Conservation (phyloP, 2,113 vertebrate genomes). For the Strix uralensis region DNA sequence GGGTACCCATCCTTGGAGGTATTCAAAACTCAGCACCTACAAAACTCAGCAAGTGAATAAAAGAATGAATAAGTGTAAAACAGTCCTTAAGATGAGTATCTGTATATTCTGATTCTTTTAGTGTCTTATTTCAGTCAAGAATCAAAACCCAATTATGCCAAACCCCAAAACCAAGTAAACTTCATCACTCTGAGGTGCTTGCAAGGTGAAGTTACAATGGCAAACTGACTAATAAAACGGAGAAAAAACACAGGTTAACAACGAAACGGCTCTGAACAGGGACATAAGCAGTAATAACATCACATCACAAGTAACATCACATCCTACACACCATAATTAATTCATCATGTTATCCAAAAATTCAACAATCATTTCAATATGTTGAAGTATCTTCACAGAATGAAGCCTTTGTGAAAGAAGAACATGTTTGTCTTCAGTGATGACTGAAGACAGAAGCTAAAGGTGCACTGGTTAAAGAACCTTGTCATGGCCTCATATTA, state of each 20-base stretch:
- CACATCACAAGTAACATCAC: not conserved
- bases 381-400: not conserved
- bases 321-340: not conserved
- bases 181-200: not conserved
- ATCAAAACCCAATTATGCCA: not conserved
- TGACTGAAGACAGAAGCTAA: conserved; percentile 4
- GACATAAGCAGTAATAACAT: not conserved
- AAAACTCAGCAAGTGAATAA: not conserved
- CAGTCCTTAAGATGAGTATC: not conserved
- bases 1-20: not conserved
- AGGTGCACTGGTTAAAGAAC: not conserved
- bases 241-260: not conserved
- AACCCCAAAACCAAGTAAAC: not conserved
- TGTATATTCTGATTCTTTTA: not conserved
- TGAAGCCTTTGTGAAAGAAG: not conserved
- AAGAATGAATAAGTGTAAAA: not conserved
- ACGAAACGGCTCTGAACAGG: not conserved
- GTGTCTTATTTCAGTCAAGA: not conserved
- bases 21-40: not conserved
- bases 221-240: not conserved
- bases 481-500: not conserved
- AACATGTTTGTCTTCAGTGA: not conserved
- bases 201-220: not conserved
- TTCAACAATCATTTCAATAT: not conserved
- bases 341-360: not conserved